Conservation (phyloP, 2,888 invertebrate species). For the Hirudinaria manillensis region DNA sequence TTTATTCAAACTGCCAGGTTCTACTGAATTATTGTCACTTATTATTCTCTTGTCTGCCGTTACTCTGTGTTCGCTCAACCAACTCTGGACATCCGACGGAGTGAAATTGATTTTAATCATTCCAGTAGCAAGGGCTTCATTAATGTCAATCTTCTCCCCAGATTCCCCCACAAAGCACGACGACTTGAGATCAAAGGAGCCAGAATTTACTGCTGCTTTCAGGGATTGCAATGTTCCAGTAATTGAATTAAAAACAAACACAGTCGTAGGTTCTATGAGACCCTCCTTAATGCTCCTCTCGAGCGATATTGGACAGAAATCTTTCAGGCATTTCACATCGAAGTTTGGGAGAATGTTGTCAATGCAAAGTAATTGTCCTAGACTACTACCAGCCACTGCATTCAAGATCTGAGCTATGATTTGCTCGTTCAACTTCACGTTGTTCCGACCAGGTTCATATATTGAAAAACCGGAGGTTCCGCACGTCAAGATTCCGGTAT, state of each 20-base stretch:
- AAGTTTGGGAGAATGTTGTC: conserved; percentile 2
- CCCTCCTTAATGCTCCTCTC: conserved; percentile 15
- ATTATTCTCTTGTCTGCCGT: too few species aligned
- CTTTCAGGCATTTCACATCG: conserved; percentile 1
- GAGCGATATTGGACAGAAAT: conserved; percentile 8
- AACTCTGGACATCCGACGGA: background rate
- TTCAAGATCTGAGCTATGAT: conserved; percentile 1
- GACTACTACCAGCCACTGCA: background rate
- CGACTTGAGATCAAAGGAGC: conserved; percentile 25
- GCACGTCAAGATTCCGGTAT: background rate
- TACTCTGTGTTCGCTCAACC: background rate
- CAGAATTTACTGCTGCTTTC: conserved; percentile 11
- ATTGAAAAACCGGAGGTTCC: background rate
- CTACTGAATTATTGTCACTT: too few species aligned
- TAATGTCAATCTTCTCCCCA: conserved; percentile 13
- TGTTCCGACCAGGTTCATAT: too few species aligned
- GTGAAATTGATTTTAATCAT: conserved; percentile 20
- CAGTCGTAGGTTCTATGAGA: background rate
- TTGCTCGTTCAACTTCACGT: background rate
- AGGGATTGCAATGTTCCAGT: conserved; percentile 17
- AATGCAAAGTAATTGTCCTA: background rate
- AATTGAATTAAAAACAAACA: conserved; percentile 15
- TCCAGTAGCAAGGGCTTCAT: conserved; percentile 1
- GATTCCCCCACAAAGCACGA: conserved; percentile 8
- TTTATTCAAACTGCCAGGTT: too few species aligned